These are phyloP conservation scores for Heliconius melpomene DNA, from an alignment of 1,140 invertebrate genomes.

Conservation along the genomic window DNA sequence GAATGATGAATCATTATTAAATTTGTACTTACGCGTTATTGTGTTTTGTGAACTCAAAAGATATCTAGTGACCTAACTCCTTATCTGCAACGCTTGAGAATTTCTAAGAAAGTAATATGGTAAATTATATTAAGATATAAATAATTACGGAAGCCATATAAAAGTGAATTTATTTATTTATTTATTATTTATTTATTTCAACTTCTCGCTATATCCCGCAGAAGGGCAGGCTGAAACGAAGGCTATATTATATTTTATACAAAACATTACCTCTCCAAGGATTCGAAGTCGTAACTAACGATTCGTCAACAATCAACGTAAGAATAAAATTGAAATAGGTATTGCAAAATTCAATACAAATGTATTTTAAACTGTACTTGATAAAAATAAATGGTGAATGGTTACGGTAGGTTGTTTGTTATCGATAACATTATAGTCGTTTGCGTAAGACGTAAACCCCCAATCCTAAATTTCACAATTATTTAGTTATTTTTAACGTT, in stretches of 20 bases:
- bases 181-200: too few relatives aligned
- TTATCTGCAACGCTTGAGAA: neutral
- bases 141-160: neutral
- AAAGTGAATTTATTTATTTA: too few relatives aligned
- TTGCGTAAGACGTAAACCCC: too few relatives aligned
- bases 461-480: too few relatives aligned
- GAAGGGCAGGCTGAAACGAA: too few relatives aligned
- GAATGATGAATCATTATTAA: neutral
- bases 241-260: too few relatives aligned
- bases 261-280: too few relatives aligned
- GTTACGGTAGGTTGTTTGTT: constrained; percentile 36
- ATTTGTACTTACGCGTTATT: neutral
- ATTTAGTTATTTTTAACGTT: too few relatives aligned
- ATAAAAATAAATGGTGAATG: constrained; percentile 31
- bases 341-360: neutral
- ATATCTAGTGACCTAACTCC: neutral
- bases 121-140: neutral
- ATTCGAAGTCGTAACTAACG: too few relatives aligned
- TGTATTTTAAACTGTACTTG: neutral
- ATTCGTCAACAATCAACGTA: too few relatives aligned
- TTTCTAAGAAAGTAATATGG: neutral
- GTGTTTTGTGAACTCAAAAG: neutral
- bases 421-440: constrained; percentile 40
- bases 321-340: too few relatives aligned
- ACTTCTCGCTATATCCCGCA: too few relatives aligned